Conservation (phyloP, 64 coral and sea anemone genomes). For the Anthopleura sola region DNA sequence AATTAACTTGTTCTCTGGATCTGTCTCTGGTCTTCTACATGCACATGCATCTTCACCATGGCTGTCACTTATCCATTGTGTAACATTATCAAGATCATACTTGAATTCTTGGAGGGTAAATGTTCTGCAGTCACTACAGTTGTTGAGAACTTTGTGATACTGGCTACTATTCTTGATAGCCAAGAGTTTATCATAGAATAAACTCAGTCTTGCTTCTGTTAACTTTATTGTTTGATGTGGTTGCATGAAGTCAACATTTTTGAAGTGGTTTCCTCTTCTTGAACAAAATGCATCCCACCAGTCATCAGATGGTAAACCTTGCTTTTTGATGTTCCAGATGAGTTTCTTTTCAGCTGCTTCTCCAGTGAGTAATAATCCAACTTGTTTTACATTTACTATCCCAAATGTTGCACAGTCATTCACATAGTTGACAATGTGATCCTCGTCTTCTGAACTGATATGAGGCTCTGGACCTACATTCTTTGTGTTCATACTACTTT, state of each 20-base stretch:
- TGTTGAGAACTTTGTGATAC: not conserved
- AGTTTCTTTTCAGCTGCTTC: not conserved
- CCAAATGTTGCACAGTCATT: conserved; percentile 28
- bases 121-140: not conserved
- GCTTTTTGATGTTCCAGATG: not conserved
- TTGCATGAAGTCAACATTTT: not conserved
- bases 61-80: not conserved
- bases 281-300: conserved; percentile 25
- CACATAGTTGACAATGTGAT: not conserved
- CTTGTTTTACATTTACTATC: not conserved
- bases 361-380: not conserved
- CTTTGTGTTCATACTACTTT: not conserved
- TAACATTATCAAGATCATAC: not conserved
- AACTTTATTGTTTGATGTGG: not conserved
- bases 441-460: conserved; percentile 1
- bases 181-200: conserved; percentile 9
- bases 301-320: conserved; percentile 9
- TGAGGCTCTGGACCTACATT: not conserved
- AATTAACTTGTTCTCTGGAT: not conserved
- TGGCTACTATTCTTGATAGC: not conserved
- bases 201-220: not conserved
- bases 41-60: not conserved
- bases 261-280: not conserved
- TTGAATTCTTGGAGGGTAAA: conserved; percentile 15
- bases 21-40: not conserved